phyloP scores from a whole-genome alignment of 2,888 invertebrate genomes.

The Trichogramma dendrolimi region DNA sequence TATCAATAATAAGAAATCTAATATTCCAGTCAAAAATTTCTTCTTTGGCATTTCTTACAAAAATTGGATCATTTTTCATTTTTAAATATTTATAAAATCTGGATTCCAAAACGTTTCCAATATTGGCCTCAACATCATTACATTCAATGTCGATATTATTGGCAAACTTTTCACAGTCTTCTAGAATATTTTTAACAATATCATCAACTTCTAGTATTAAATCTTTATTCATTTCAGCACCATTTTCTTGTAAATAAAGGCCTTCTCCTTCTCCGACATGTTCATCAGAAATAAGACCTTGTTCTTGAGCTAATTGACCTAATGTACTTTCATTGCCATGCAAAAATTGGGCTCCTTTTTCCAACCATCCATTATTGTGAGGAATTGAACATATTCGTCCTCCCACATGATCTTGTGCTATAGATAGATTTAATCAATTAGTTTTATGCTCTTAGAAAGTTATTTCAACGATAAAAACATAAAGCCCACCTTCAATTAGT shows the following conservation, averaged over 20 bases:
- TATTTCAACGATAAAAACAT: not conserved
- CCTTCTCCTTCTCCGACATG: conserved; percentile 60
- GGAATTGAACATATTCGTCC: conserved; percentile 56
- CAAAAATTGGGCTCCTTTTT: conserved; percentile 64
- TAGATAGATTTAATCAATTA: not conserved
- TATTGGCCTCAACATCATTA: conserved; percentile 47
- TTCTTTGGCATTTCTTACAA: conserved; percentile 46
- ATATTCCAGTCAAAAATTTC: conserved; percentile 62
- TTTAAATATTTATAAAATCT: conserved; percentile 53
- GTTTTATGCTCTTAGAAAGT: not conserved
- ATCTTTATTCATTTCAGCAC: conserved; percentile 50
- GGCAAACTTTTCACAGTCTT: conserved; percentile 54
- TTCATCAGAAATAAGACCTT: conserved; percentile 53
- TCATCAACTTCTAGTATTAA: conserved; percentile 56
- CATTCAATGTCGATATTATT: conserved; percentile 45
- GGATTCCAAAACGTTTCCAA: conserved; percentile 48
- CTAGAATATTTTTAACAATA: conserved; percentile 53
- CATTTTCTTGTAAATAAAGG: conserved; percentile 54
- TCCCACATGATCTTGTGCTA: conserved; percentile 55
- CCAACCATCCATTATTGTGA: conserved; percentile 52
- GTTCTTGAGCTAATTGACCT: conserved; percentile 52
- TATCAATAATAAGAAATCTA: conserved; percentile 61
- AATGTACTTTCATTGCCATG: conserved; percentile 59
- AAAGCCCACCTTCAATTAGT: conserved; percentile 55
- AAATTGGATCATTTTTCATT: conserved; percentile 33